Conservation (phyloP, 2,888 invertebrate species). For the Cecidostiba fungosa region DNA sequence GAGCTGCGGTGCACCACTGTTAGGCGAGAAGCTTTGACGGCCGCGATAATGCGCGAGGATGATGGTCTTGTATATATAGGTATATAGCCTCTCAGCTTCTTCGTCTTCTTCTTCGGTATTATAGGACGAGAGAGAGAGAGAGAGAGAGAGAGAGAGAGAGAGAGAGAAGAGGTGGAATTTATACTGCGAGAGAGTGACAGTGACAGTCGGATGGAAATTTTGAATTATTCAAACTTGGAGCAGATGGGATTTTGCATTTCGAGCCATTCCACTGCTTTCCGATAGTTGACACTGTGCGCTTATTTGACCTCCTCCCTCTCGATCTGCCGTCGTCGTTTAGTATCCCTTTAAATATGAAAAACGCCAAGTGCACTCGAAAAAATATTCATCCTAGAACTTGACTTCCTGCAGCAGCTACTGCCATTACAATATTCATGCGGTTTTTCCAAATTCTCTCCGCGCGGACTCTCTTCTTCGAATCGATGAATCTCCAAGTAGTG, state of each 20-base stretch:
- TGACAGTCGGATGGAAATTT: conserved; percentile 16
- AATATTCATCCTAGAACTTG: neutral
- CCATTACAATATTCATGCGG: conserved; percentile 12
- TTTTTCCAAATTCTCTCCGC: neutral
- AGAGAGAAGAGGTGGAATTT: neutral
- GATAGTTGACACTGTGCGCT: neutral
- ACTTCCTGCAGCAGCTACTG: neutral
- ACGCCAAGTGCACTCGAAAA: neutral
- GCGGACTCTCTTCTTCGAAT: neutral
- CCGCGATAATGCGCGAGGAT: conserved; percentile 5
- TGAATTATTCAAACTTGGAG: conserved; percentile 26
- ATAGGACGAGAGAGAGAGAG: neutral
- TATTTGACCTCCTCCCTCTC: neutral
- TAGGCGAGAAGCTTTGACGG: conserved; percentile 24
- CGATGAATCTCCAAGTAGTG: neutral
- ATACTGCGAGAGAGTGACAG: neutral
- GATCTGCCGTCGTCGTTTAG: no score
- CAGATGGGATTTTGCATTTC: neutral
- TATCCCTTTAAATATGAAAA: neutral
- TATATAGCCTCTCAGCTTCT: neutral
- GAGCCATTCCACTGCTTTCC: neutral
- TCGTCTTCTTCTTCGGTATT: neutral
- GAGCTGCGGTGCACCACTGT: conserved; percentile 10
- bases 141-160: neutral
- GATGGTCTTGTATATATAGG: neutral